Conservation (phyloP, 2,113 vertebrate species). For the Boleophthalmus pectinirostris region DNA sequence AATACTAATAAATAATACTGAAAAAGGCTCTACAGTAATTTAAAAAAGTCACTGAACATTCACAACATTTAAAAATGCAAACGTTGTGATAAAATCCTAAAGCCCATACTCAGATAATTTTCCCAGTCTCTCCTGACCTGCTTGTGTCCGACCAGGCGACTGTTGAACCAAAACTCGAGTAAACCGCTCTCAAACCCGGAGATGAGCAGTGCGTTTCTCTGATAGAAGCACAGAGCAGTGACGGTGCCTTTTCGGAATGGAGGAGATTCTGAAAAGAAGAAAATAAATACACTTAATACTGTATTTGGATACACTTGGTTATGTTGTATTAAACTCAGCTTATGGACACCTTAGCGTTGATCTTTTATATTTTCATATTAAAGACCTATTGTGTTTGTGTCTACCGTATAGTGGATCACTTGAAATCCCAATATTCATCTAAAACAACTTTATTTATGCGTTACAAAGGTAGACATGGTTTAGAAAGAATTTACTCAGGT, state of each 20-base stretch:
- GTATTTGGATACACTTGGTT: too few relatives aligned
- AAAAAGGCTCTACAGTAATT: background rate
- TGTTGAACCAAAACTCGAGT: conserved; percentile 77
- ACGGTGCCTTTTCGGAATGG: conserved; percentile 42
- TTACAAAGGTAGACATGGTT: too few relatives aligned
- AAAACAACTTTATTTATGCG: too few relatives aligned
- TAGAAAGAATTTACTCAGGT: too few relatives aligned
- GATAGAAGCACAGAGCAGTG: conserved; percentile 78
- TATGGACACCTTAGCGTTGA: too few relatives aligned
- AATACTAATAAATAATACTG: conserved; percentile 14
- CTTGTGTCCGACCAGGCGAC: conserved; percentile 44
- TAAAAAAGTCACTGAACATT: background rate
- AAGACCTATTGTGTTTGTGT: too few relatives aligned
- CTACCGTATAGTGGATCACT: too few relatives aligned
- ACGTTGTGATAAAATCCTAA: too few relatives aligned
- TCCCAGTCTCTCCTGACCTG: conserved; percentile 57
- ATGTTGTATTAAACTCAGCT: too few relatives aligned
- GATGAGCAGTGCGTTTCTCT: conserved; percentile 63
- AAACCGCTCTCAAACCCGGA: conserved; percentile 77
- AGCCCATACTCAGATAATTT: background rate
- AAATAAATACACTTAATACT: background rate
- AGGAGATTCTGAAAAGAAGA: conserved; percentile 42
- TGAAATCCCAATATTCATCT: too few relatives aligned
- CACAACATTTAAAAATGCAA: too few relatives aligned
- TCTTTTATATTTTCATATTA: too few relatives aligned